Base-by-base conservation (phyloP, 2,797 vertebrate genomes). In the Crypturellus tataupa region DNA sequence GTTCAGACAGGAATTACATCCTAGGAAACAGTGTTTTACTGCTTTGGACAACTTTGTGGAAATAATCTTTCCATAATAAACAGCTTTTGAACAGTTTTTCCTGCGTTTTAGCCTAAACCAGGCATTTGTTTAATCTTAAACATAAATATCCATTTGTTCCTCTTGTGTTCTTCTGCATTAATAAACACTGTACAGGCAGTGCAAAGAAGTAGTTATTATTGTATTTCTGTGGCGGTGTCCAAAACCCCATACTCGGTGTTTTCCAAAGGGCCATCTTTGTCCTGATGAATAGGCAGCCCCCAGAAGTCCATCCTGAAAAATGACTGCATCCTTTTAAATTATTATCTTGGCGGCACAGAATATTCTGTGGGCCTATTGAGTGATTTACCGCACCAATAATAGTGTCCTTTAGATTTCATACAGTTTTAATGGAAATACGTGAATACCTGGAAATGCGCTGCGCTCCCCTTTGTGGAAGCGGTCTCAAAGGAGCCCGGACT, bases 81-180 rank as follows among this genome's bases (percentile, higher is more conserved):
- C 46, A 89, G 53, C 75, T 88, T 94, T 93, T 62, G 69, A 93
- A 68, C 63, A 87, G 7, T 94, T 91, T 93, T 92, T 73, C 58
- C 76, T 31, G 10, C 55, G 31, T 64, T 39, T 55, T 78, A 55
- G 37, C 65, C 78, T 87, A 88, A 80, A 77, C 44, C 37, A 80
- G 78, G 42, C 21, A 83, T 90, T 88, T 73, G 58, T 93, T 79
- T 78, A 39, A 93, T 64, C 60, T 58, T 89, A 75, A 91, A 80
- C 24, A n/a, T 63, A 84, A 94, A 87, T 85, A 85, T 44, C 59
- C 1, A 14, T 77, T 23, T 17, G 5, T 31, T 75, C 77, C n/a
- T 91, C 53, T 16, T 62, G 7, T 90, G 94, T 95, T 86, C 60
- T 91, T 78, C 87, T 87, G 84, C 71, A 90, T 88, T 82, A 95